Evolutionary conservation across 2,113 vertebrate species (phyloP), one percentile per base, ranked within the genome.

Genomic region (Hoplias malabaricus): DNA sequence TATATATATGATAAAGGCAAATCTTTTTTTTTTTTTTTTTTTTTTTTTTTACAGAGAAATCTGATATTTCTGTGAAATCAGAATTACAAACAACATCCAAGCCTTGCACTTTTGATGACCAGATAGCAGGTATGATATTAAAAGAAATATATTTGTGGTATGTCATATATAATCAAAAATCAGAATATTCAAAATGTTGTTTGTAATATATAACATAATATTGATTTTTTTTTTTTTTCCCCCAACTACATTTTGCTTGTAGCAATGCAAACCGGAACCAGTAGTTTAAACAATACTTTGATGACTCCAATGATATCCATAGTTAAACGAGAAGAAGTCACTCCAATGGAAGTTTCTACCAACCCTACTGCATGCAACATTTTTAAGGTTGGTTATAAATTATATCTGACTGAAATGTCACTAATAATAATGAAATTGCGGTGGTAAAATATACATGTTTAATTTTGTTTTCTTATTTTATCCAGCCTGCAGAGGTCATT

Each of bases 271-370:
- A 77, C 69, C 14, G 83, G 78, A n/a, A 80, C 54, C 57, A 77
- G n/a, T 57, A 79, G 50, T 71, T 42, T 81, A 83, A 94, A 95
- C 83, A 93, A 89, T 89, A 87, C 93, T 77, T 88, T 95, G 89
- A 92, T 94, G 90, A 94, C 92, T 86, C 92, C 94, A 54, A 90
- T 90, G 82, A 95, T 92, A 84, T 88, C 80, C 38, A 92, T 94
- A 87, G 91, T 94, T 85, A 99, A 98, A 90, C 95, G 90, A 8
- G 95, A 98, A 88, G 96, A 98, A 77, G 93, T 95, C 88, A 95
- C 95, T 83, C 96, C 96, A 36, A 99, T 99, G 98, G 98, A 98
- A 91, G 94, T 99, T 69, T 94, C 95, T 31, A 93, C 93, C 79
- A 96, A 96, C 78, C 90, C 94, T 73, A 83, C 89, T 84, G 79